A percentile compares a stretch with the other conserved stretches of the same genome.
These are phyloP conservation scores for Hucho hucho DNA, from an alignment of 2,113 vertebrate genomes.

Conservation along the genomic window DNA sequence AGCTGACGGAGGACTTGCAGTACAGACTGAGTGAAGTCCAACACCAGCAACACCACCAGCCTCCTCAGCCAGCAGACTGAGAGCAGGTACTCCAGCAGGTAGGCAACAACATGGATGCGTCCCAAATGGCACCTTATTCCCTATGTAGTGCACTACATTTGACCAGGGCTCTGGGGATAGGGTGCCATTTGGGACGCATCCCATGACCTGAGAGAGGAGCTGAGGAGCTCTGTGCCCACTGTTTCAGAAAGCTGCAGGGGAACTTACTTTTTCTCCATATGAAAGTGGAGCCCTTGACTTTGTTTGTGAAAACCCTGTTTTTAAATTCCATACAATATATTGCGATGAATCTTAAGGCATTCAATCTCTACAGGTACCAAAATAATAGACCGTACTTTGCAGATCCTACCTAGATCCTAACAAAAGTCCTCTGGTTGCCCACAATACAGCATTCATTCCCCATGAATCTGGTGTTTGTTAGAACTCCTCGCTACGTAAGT, in stretches of 20 bases:
- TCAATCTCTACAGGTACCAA: conserved; percentile 18
- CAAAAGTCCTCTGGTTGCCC: conserved; percentile 27
- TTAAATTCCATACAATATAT: not conserved
- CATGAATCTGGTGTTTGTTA: conserved; percentile 40
- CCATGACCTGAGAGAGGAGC: too few relatives aligned
- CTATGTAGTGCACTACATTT: too few relatives aligned
- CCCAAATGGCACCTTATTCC: too few relatives aligned
- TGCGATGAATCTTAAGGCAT: not conserved
- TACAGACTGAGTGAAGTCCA: conserved; percentile 67
- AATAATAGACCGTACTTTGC: conserved; percentile 8
- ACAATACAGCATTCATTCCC: conserved; percentile 22
- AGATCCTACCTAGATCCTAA: conserved; percentile 18
- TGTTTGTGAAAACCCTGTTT: conserved; percentile 1
- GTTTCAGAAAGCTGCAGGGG: not conserved
- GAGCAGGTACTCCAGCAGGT: conserved; percentile 80
- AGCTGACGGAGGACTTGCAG: conserved; percentile 79
- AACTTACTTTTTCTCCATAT: not conserved
- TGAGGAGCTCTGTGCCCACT: too few relatives aligned
- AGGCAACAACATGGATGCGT: conserved; percentile 12
- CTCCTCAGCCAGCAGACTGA: conserved; percentile 50
- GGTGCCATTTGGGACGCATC: too few relatives aligned
- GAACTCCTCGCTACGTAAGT: conserved; percentile 37
- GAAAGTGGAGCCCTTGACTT: not conserved
- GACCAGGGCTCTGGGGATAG: not conserved
- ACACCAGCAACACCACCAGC: conserved; percentile 32